Percentiles rank a stretch among this genome's conserved stretches.
Evolutionary conservation across 2,888 invertebrate genomes (phyloP).

Genomic region (Ptychoptera contaminata): DNA sequence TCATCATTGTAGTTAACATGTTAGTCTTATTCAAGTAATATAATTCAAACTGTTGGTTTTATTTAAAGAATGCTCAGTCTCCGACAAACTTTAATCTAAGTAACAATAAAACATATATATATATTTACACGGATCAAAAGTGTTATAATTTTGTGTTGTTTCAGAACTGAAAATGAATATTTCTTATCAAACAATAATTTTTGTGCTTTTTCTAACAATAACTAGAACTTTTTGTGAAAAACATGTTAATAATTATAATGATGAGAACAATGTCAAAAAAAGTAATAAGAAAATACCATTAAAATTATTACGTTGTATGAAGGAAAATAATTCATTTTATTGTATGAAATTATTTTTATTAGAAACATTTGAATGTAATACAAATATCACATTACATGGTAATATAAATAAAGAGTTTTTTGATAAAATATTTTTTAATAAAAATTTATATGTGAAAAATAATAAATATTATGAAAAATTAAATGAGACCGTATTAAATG

Average conservation of each 20-base stretch:
- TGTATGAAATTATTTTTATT: slow-evolving; percentile 40
- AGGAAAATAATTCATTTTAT: slow-evolving; percentile 31
- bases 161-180: too few species aligned
- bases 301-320: slow-evolving; percentile 27
- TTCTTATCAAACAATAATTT: too few species aligned
- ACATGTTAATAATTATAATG: not conserved
- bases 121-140: too few species aligned
- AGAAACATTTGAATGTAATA: slow-evolving; percentile 33
- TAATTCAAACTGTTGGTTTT: too few species aligned
- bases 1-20: too few species aligned
- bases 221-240: too few species aligned
- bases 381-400: slow-evolving; percentile 10
- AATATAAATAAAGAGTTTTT: slow-evolving; percentile 22
- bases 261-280: not conserved
- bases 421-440: slow-evolving; percentile 23
- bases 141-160: too few species aligned
- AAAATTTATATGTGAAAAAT: slow-evolving; percentile 13
- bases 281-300: slow-evolving; percentile 20
- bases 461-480: slow-evolving; percentile 33
- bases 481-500: slow-evolving; percentile 34
- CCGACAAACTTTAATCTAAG: too few species aligned
- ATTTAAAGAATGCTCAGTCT: too few species aligned
- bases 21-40: too few species aligned
- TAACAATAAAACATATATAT: too few species aligned
- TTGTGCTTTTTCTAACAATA: too few species aligned